Base-by-base conservation (phyloP, 2,888 invertebrate species). In the Aspidiotus rigidus region DNA sequence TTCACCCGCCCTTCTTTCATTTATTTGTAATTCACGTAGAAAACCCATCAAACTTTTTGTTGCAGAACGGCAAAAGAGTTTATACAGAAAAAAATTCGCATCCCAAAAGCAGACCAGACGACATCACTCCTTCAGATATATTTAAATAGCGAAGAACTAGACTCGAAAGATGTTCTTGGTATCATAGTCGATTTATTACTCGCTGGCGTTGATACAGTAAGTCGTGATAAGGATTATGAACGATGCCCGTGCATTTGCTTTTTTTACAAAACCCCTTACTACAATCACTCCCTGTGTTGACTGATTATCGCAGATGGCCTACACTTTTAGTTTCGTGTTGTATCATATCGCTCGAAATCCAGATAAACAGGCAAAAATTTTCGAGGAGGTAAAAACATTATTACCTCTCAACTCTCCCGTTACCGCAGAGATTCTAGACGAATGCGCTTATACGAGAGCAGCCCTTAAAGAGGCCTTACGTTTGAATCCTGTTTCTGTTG, bases 201-300 rank as follows among this genome's bases (percentile, higher is more conserved):
- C 76, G 93, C 91, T 64, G 90, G 92, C 70, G 85, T 93, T 70
- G 93, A 93, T 76, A 93, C 93, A 71, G 89, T 89, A 80, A 79
- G n/a, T 11, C 39, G 17, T 2, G 41, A 28, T 13, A 9, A 17
- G 15, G 7, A 56, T 42, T 66, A 7, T 11, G 7, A 42, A 42
- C 28, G 13, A 60, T 60, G 5, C 8, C 6, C 49, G 10, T 49
- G 2, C 10, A 11, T 49, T 54, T 10, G 9, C 28, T 54, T 41
- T 57, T 66, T 42, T 66, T 15, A 13, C 42, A 16, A 41, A 41
- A 16, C 13, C 8, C 7, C 39, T 16, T 53, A 7, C 13, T 49
- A 39, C 67, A 61, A 17, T 56, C 28, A 1, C 7, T 40, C 54
- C 71, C 15, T 72, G 44, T 42, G 61, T 39, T 40, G 16, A 15